A percentile compares a stretch with the other conserved stretches of the same genome.
These are phyloP conservation scores for Plebejus argus DNA, from an alignment of 2,888 invertebrate genomes.

Conservation along the genomic window DNA sequence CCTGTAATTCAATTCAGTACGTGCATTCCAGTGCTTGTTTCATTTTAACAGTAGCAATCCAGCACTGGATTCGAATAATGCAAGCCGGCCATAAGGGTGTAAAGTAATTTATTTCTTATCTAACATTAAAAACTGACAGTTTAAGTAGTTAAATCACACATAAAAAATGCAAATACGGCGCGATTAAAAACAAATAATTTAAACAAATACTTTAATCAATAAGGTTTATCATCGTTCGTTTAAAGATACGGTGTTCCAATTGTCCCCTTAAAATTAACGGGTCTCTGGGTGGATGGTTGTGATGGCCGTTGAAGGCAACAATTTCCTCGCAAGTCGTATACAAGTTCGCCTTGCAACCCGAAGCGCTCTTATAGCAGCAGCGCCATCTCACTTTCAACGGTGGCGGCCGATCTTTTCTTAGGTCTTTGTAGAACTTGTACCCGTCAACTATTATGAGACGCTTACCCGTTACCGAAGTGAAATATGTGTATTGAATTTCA, in stretches of 20 bases:
- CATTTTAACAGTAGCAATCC: too few relatives aligned
- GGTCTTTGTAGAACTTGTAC: constrained; percentile 11
- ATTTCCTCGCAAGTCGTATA: constrained; percentile 42
- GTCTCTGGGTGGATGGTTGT: constrained; percentile 20
- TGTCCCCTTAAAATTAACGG: background rate
- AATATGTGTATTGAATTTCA: constrained; percentile 6
- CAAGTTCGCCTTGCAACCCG: constrained; percentile 45
- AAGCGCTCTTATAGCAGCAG: background rate
- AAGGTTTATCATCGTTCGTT: too few relatives aligned
- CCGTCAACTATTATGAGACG: constrained; percentile 2
- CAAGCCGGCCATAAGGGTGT: too few relatives aligned
- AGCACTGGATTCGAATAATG: too few relatives aligned
- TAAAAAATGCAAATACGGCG: too few relatives aligned
- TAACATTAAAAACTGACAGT: too few relatives aligned
- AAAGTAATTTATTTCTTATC: too few relatives aligned
- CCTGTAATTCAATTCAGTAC: too few relatives aligned
- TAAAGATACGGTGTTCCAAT: background rate
- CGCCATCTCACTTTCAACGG: constrained; percentile 20
- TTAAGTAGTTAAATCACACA: too few relatives aligned
- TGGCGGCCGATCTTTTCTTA: background rate
- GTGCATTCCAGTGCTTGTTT: too few relatives aligned
- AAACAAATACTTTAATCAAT: too few relatives aligned
- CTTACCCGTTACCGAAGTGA: constrained; percentile 8
- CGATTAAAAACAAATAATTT: too few relatives aligned
- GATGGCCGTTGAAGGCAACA: constrained; percentile 22